Conservation (phyloP, 2,888 invertebrate genomes). For the Melieria omissa region DNA sequence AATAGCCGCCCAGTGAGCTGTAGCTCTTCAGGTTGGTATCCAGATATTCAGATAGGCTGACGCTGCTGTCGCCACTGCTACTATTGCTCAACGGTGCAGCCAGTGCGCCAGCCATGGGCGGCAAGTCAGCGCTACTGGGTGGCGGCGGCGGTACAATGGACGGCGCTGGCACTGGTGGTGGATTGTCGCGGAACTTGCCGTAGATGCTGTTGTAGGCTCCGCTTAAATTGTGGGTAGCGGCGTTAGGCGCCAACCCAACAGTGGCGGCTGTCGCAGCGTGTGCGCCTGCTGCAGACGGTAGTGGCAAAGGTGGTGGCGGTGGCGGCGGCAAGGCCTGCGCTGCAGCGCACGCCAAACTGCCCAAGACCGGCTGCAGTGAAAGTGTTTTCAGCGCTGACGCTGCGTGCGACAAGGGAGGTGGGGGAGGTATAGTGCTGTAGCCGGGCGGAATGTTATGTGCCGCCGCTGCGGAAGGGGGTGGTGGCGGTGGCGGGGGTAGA, state of each 20-base stretch:
- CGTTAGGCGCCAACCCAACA: conserved; percentile 35
- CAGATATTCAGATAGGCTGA: conserved; percentile 55
- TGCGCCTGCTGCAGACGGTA: conserved; percentile 41
- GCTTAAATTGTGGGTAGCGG: conserved; percentile 42
- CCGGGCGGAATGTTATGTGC: neutral
- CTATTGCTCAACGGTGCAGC: conserved; percentile 46
- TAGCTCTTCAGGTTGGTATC: conserved; percentile 59
- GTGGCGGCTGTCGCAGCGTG: conserved; percentile 44
- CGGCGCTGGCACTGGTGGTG: conserved; percentile 14
- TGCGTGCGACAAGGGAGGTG: conserved; percentile 1
- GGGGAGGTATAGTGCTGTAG: neutral
- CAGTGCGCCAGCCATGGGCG: neutral
- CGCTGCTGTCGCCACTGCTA: conserved; percentile 50
- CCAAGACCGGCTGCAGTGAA: conserved; percentile 37
- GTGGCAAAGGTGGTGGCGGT: neutral
- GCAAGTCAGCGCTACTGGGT: neutral
- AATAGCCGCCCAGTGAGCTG: conserved; percentile 52
- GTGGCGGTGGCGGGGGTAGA: conserved; percentile 14
- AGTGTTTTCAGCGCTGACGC: conserved; percentile 16
- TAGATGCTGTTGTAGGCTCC: conserved; percentile 62
- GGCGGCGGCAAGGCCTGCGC: conserved; percentile 43
- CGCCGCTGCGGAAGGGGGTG: neutral
- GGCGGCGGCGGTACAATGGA: conserved; percentile 12
- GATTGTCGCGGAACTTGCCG: conserved; percentile 69
- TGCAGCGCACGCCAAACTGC: conserved; percentile 47